phyloP scores from a whole-genome alignment of 2,113 vertebrate genomes.

The Nothobranchius kuhntae region DNA sequence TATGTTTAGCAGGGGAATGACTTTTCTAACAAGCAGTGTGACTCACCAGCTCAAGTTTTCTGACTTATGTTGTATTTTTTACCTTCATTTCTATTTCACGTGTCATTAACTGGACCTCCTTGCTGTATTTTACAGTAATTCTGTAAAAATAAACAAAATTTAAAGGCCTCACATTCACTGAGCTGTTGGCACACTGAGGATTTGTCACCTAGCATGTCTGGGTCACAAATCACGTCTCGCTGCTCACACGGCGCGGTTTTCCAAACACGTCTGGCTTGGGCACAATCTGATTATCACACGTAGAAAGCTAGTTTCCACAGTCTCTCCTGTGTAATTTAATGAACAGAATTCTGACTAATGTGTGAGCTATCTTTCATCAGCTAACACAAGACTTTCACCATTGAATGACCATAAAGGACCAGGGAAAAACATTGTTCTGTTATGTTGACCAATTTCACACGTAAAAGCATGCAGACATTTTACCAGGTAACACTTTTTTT shows the following conservation, averaged over 20 bases:
- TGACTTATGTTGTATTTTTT: too few species aligned
- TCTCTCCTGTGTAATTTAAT: slow-evolving; percentile 2
- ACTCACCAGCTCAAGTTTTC: too few species aligned
- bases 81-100: too few species aligned
- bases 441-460: too few species aligned
- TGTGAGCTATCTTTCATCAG: not conserved
- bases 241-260: slow-evolving; percentile 14
- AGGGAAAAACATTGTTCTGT: too few species aligned
- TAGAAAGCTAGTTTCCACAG: slow-evolving; percentile 7
- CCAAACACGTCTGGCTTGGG: slow-evolving; percentile 22
- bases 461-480: too few species aligned
- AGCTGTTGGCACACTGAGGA: slow-evolving; percentile 33
- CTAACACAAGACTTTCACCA: too few species aligned
- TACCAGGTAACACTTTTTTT: too few species aligned
- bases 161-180: slow-evolving; percentile 4
- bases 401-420: too few species aligned
- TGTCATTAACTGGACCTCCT: not conserved
- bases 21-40: too few species aligned
- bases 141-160: slow-evolving; percentile 22
- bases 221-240: slow-evolving; percentile 32
- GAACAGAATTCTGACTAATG: not conserved
- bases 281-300: not conserved
- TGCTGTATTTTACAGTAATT: not conserved
- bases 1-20: too few species aligned
- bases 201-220: slow-evolving; percentile 16